Evolutionary conservation across 2,888 invertebrate genomes (phyloP), one percentile per base, ranked within the genome.

Genomic region (Tetramorium bicarinatum): DNA sequence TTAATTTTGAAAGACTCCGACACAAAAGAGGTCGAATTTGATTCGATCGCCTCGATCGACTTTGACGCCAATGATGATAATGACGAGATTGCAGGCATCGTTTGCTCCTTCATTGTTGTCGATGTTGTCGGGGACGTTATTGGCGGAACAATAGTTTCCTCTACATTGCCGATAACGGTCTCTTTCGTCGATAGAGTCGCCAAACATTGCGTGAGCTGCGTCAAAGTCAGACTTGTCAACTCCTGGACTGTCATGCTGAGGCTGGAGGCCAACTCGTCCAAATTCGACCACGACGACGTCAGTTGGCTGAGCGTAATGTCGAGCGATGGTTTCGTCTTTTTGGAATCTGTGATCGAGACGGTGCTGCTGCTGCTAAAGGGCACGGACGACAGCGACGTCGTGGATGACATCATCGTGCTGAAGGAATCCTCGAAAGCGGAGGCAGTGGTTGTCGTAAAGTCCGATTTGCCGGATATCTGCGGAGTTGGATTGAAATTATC

Each of bases 261-360:
- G 95, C 97, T 97, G 25, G 95, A 93, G 0, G 98, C 97, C 82
- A 98, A 95, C 87, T 98, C 98, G 89, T 97, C 97, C 93, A 98
- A 96, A 89, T 97, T 97, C 25, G 76, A 67, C 76, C 67, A 67
- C 92, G 97, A 96, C 2, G 98, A 97, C 47, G 98, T 97, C 83
- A 98, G 96, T 93, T 98, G 98, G 91, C 97, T 97, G 84, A 98
- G 95, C 0, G 98, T 98, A 88, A 98, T 98, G 94, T 98, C 97
- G 91, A 97, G 95, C 6, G 95, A 93, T 0, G 94, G 93, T 79
- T 93, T 94, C 7, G 90, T 87, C 66, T 92, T 91, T 71, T 91
- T 92, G 15, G 90, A 76, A 47, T 87, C 87, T 77, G 82, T 87
- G 18, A 9, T 47, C 47, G 44, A 15, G 15, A 15, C 21, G 64